Evolutionary conservation across 2,113 vertebrate species (phyloP).

Genomic region (Trichomycterus rosablanca): DNA sequence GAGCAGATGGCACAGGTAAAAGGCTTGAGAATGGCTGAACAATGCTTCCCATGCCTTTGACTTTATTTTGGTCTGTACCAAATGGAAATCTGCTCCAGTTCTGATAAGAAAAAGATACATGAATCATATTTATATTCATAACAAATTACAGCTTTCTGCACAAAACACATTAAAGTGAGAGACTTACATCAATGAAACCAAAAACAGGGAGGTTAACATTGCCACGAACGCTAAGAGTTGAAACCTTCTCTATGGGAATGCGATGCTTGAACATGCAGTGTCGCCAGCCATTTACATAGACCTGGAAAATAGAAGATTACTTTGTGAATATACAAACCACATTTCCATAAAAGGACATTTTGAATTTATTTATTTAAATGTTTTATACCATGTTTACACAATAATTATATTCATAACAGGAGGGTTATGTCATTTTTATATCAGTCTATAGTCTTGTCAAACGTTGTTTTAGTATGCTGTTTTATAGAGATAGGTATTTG

Average conservation of each 20-base stretch:
- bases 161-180: background rate
- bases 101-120: background rate
- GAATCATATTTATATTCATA: background rate
- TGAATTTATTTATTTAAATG: no score
- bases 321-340: no score
- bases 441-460: no score
- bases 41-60: background rate
- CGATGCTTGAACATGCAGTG: conserved; percentile 11
- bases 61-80: background rate
- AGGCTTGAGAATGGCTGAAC: no score
- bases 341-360: no score
- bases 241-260: background rate
- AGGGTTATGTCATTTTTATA: no score
- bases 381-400: no score
- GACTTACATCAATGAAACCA: conserved; percentile 5
- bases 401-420: no score
- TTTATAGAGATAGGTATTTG: no score
- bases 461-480: no score
- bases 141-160: no score
- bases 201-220: background rate
- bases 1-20: background rate
- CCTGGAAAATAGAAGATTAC: no score
- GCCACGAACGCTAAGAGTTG: background rate
- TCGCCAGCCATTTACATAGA: background rate
- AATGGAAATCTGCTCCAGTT: conserved; percentile 9